These are phyloP conservation scores for Nymphalis polychloros DNA, from an alignment of 2,888 invertebrate genomes.

Conservation along the genomic window DNA sequence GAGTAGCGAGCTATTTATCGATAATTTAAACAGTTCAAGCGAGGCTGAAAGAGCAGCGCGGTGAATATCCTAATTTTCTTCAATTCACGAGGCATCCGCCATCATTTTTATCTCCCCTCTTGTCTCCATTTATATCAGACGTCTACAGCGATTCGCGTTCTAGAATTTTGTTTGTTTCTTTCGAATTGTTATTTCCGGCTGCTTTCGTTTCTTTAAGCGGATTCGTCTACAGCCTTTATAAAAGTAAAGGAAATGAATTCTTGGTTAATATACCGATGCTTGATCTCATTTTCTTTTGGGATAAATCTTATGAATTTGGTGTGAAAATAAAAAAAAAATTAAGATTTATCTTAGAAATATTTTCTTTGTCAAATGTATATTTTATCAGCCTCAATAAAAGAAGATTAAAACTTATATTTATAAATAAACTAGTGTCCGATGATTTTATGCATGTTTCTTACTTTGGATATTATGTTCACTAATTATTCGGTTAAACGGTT, in stretches of 20 bases:
- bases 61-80: constrained; percentile 78
- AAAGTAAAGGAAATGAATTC: constrained; percentile 75
- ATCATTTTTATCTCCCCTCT: constrained; percentile 80
- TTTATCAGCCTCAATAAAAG: no score
- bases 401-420: no score
- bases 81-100: constrained; percentile 76
- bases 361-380: no score
- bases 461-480: no score
- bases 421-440: background rate
- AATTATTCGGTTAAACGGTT: no score
- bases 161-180: constrained; percentile 79
- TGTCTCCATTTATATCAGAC: constrained; percentile 75
- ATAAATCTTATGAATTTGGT: constrained; percentile 53
- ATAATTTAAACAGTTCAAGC: constrained; percentile 67
- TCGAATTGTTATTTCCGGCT: constrained; percentile 79
- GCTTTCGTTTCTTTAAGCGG: constrained; percentile 75
- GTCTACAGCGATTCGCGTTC: constrained; percentile 69
- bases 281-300: constrained; percentile 61
- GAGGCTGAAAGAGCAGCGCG: constrained; percentile 64
- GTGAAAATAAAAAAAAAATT: constrained; percentile 17
- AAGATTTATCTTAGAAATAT: background rate
- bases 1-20: constrained; percentile 52
- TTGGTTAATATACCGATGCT: constrained; percentile 61
- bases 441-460: no score
- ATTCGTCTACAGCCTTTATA: constrained; percentile 69